Base-by-base conservation (phyloP, 2,797 vertebrate genomes). In the Alauda arvensis region DNA sequence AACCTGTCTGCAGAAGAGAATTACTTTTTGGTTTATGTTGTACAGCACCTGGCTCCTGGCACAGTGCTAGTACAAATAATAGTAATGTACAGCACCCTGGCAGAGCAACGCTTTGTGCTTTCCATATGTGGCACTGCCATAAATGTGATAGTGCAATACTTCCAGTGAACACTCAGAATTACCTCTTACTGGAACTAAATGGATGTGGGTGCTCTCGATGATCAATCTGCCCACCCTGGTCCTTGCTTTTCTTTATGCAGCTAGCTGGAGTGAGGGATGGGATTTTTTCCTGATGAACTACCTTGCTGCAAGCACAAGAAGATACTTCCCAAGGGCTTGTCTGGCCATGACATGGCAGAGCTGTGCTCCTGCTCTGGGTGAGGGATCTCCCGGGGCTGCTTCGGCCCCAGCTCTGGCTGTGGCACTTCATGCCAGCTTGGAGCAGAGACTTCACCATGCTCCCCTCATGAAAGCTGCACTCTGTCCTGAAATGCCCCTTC, bases 11-110 rank as follows among this genome's bases (percentile, higher is more conserved):
- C 33, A 83, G 57, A 28, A 77, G 68, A 82, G 88, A 90, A 92
- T 95, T 93, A 91, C 90, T 95, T 95, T 95, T 95, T 95, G 88
- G 48, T 95, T 94, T 94, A 94, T 93, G 95, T 91, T 75, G 90
- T 55, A 29, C 51, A 88, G 83, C 42, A 78, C 40, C 65, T 65
- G 68, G 85, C 15, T 93, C 34, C 49, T 90, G 85, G 87, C 71
- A 79, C 19, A 1, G 57, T 68, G 83, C 89, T 93, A 94, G 85
- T 93, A 91, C 93, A 94, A 94, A 94, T 95, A 94, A 95, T 86
- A 93, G 91, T 95, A 94, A 95, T 74, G 65, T 93, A 82, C 88
- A 71, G 62, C 51, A 68, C 68, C 68, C 70, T 86, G 83, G 90
- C 93, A 86, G 68, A 79, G 83, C 48, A 92, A 19, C 65, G 57